Evolutionary conservation across 2,888 invertebrate species (phyloP).

Genomic region (Imbricaverruca yamaguchii): DNA sequence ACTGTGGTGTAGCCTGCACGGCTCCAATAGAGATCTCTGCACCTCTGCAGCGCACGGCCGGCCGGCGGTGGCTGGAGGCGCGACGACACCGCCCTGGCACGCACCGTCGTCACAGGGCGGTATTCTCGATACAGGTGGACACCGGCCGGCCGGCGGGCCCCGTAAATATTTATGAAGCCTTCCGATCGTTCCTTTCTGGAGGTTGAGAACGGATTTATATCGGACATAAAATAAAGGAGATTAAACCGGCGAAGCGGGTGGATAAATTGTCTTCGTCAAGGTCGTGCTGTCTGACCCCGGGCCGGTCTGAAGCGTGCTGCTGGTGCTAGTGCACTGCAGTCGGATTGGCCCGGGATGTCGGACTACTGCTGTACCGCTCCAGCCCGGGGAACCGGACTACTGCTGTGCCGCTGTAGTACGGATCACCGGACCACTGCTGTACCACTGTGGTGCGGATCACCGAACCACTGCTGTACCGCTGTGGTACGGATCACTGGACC

Average conservation of each 20-base stretch:
- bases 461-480: too few species aligned
- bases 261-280: not conserved
- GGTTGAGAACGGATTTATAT: conserved; percentile 17
- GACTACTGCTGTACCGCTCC: too few species aligned
- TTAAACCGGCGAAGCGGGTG: conserved; percentile 1
- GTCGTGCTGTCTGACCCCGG: not conserved
- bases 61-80: not conserved
- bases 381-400: too few species aligned
- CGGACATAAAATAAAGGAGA: conserved; percentile 21
- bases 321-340: too few species aligned
- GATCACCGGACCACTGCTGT: too few species aligned
- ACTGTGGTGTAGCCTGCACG: not conserved
- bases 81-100: not conserved
- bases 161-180: conserved; percentile 20
- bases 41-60: not conserved
- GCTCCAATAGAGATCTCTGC: conserved; percentile 14
- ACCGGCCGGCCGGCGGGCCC: not conserved
- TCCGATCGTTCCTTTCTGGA: conserved; percentile 15
- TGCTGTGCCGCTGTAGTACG: too few species aligned
- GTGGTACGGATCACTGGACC: too few species aligned
- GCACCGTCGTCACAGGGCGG: not conserved
- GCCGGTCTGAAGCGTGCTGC: not conserved
- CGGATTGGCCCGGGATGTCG: too few species aligned
- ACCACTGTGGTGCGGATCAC: too few species aligned
- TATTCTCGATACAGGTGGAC: not conserved